A percentile compares a stretch with the other conserved stretches of the same genome.
phyloP scores from a whole-genome alignment of 2,797 vertebrate genomes.

The Melanotaenia nigrans region DNA sequence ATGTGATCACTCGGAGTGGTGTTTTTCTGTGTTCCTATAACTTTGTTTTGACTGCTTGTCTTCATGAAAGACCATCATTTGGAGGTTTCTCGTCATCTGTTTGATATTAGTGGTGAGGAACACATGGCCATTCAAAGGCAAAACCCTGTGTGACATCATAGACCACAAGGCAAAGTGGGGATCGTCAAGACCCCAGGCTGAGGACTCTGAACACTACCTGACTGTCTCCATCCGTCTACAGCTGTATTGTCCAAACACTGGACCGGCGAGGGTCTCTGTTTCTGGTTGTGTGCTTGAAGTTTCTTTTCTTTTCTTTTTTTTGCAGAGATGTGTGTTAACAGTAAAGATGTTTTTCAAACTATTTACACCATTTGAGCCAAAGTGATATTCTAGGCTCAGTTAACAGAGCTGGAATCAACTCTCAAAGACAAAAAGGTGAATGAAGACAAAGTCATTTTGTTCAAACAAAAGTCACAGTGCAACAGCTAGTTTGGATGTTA shows the following conservation, averaged over 20 bases:
- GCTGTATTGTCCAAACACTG: slow-evolving; percentile 39
- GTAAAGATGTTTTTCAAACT: slow-evolving; percentile 3
- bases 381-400: background rate
- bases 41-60: slow-evolving; percentile 88
- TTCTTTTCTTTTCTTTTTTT: too few species aligned
- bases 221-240: slow-evolving; percentile 60
- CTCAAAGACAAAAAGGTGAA: background rate
- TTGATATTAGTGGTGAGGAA: slow-evolving; percentile 89
- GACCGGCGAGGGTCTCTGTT: slow-evolving; percentile 20
- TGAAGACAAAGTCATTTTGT: background rate
- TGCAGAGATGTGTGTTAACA: background rate
- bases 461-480: background rate
- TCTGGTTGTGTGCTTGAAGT: slow-evolving; percentile 5
- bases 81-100: slow-evolving; percentile 87
- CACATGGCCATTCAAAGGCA: slow-evolving; percentile 87
- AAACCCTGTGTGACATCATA: slow-evolving; percentile 85
- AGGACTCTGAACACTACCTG: slow-evolving; percentile 75
- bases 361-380: background rate
- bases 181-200: slow-evolving; percentile 75
- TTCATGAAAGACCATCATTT: slow-evolving; percentile 85
- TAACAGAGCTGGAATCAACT: background rate
- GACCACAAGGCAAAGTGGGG: slow-evolving; percentile 79
- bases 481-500: background rate
- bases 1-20: slow-evolving; percentile 71
- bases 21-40: slow-evolving; percentile 83